A percentile compares a stretch with the other conserved stretches of the same genome.
Evolutionary conservation across 2,888 invertebrate genomes (phyloP).

Genomic region (Aquatica leii): DNA sequence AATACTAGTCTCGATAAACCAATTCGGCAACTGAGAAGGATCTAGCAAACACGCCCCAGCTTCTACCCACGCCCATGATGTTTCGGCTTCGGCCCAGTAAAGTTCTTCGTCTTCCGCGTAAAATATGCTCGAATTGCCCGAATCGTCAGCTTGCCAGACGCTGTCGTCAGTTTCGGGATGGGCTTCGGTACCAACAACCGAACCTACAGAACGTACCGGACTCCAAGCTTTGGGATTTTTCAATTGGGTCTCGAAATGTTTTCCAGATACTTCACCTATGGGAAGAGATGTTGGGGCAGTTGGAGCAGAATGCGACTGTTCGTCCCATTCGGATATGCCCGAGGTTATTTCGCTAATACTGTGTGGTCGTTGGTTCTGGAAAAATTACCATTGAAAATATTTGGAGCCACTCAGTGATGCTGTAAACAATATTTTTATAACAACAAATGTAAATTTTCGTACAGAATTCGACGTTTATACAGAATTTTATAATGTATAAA

Average conservation of each 20-base stretch:
- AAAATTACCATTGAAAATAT: not conserved
- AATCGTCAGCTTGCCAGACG: slow-evolving; percentile 77
- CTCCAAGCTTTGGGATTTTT: slow-evolving; percentile 87
- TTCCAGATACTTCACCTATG: slow-evolving; percentile 66
- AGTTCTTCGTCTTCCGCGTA: slow-evolving; percentile 82
- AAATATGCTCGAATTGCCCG: slow-evolving; percentile 78
- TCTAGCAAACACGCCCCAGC: slow-evolving; percentile 80
- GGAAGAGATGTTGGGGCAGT: slow-evolving; percentile 72
- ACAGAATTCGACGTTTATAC: too few relatives aligned
- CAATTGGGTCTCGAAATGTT: slow-evolving; percentile 75
- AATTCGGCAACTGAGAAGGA: slow-evolving; percentile 76
- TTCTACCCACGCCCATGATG: slow-evolving; percentile 79
- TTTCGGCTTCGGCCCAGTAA: slow-evolving; percentile 82
- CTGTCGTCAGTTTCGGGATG: slow-evolving; percentile 85
- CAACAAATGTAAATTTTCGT: too few relatives aligned
- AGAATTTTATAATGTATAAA: too few relatives aligned
- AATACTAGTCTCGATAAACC: slow-evolving; percentile 63
- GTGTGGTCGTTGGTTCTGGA: slow-evolving; percentile 61
- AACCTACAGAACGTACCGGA: slow-evolving; percentile 87
- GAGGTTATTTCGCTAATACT: slow-evolving; percentile 65
- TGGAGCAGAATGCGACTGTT: slow-evolving; percentile 77
- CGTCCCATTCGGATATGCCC: slow-evolving; percentile 67
- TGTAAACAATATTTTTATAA: too few relatives aligned
- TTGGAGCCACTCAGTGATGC: too few relatives aligned
- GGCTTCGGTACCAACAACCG: slow-evolving; percentile 84